phyloP scores from a whole-genome alignment of 2,888 invertebrate species.

The Agriopis marginaria region DNA sequence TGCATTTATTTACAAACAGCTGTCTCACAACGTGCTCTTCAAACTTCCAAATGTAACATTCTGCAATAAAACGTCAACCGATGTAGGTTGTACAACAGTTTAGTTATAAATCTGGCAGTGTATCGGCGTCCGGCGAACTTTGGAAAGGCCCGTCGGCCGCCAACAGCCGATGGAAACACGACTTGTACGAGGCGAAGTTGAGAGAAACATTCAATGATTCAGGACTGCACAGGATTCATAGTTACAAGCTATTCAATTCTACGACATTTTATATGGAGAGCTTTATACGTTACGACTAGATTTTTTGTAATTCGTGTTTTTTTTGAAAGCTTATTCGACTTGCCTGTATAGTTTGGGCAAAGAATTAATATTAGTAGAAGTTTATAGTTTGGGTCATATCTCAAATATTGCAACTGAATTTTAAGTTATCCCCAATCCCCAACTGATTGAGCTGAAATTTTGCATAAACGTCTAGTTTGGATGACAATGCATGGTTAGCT shows the following conservation, averaged over 20 bases:
- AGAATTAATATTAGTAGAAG: too few species aligned
- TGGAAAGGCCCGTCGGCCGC: conserved; percentile 62
- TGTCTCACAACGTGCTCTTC: conserved; percentile 3
- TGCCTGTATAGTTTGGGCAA: too few species aligned
- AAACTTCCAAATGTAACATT: conserved; percentile 12
- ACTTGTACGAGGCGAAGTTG: conserved; percentile 64
- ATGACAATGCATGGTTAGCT: too few species aligned
- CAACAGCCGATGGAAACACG: conserved; percentile 73
- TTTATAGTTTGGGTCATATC: too few species aligned
- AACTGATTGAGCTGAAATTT: too few species aligned
- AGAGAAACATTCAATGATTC: conserved; percentile 62
- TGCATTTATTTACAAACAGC: conserved; percentile 4
- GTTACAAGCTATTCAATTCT: not conserved
- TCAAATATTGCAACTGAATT: too few species aligned
- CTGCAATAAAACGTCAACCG: conserved; percentile 33
- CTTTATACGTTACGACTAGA: too few species aligned
- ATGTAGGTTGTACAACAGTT: conserved; percentile 39
- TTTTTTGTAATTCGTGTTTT: too few species aligned
- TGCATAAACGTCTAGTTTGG: too few species aligned
- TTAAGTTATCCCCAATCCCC: too few species aligned
- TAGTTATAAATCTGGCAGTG: conserved; percentile 52
- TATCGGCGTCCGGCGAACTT: conserved; percentile 63
- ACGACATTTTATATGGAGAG: too few species aligned
- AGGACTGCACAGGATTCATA: conserved; percentile 14
- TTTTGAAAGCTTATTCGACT: too few species aligned